Evolutionary conservation across 2,113 vertebrate species (phyloP).

Genomic region (Lasiurus cinereus): DNA sequence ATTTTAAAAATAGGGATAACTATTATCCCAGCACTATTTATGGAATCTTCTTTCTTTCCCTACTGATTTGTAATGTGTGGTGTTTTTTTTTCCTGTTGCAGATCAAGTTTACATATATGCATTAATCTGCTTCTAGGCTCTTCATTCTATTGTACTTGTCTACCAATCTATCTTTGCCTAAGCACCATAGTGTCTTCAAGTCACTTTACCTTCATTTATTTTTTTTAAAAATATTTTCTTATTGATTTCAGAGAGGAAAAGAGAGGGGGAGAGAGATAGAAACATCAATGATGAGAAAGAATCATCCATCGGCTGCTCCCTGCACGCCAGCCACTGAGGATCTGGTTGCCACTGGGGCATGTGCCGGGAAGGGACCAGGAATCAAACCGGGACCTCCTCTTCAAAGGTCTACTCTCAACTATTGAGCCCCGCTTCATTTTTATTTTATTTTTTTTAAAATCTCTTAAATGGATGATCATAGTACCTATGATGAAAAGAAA

Average conservation of each 20-base stretch:
- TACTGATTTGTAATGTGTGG: background rate
- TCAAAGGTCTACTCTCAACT: too few species aligned
- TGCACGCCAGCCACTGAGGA: too few species aligned
- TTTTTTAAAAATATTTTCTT: too few species aligned
- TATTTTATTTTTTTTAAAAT: background rate
- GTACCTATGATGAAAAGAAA: background rate
- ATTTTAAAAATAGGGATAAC: slow-evolving; percentile 10
- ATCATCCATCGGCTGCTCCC: too few species aligned
- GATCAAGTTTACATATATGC: background rate
- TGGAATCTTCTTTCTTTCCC: background rate
- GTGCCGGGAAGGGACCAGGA: too few species aligned
- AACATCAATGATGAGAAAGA: too few species aligned
- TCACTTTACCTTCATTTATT: background rate
- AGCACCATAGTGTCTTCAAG: background rate
- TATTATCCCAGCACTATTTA: background rate
- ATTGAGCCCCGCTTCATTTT: too few species aligned
- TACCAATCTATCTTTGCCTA: slow-evolving; percentile 10
- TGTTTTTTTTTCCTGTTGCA: slow-evolving; percentile 12
- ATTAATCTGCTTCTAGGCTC: background rate
- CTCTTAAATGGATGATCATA: background rate
- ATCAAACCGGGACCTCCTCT: too few species aligned
- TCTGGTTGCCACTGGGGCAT: too few species aligned
- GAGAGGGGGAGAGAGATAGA: too few species aligned
- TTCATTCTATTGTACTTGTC: background rate
- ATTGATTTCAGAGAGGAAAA: too few species aligned